Evolutionary conservation across 2,888 invertebrate species (phyloP), one percentile per base, ranked within the genome.

Genomic region (Vannuccia rotundouncinata): DNA sequence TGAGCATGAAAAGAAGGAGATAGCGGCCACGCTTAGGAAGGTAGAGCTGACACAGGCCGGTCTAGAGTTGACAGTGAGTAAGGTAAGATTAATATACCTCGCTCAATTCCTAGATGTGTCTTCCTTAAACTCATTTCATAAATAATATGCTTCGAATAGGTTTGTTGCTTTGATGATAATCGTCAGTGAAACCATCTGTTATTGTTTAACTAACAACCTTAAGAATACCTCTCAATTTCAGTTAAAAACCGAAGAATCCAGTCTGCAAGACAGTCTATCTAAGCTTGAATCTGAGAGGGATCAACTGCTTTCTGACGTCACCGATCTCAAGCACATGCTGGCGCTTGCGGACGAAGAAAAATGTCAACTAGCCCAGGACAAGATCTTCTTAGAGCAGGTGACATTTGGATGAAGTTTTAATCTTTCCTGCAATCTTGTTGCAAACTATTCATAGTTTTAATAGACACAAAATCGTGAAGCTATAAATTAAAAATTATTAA

Each of bases 1-100:
- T 10, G 76, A 76, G 28, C 76, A 76, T 29, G 76, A 76, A 29
- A 76, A 76, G 45, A 45, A 10, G 45, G 45, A 45, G 45, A 45
- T 45, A 17, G 17, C 45, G 5, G 45, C 45, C 45, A 10, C 45
- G 45, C 45, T 45, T 17, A 45, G 10, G 17, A 5, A 17, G 10
- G 45, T 45, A 10, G 45, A 45, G 17, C 45, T 45, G 10, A 45
- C 45, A 10, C 45, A 45, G 45, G 45, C 45, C 45, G 45, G 17
- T 5, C 45, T 45, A 17, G 45, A 45, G 45, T 17, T 45, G 5
- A 45, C 45, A 10, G 45, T 45, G 5, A 45, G 45, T 17, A 45
- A 45, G 45, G 45, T 45, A 17, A 45, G 45, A 45, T 17, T 45
- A n/a, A n/a, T n/a, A n/a, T n/a, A n/a, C n/a, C n/a, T n/a, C n/a